These are phyloP conservation scores for Cybosia mesomella DNA, from an alignment of 2,888 invertebrate genomes.

Conservation along the genomic window DNA sequence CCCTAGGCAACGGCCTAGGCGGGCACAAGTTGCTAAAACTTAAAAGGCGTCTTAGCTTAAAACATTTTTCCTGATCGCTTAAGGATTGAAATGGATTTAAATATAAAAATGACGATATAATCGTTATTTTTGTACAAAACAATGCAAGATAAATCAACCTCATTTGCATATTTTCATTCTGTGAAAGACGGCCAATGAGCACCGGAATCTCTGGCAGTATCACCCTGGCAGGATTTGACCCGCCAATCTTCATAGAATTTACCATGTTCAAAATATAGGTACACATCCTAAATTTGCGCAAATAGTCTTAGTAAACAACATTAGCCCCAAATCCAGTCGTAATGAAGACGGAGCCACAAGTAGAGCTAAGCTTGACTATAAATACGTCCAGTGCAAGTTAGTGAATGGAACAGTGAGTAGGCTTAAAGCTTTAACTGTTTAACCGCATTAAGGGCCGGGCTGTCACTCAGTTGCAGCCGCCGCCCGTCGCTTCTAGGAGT, in stretches of 20 bases:
- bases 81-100: too few species aligned
- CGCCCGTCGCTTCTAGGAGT: constrained; percentile 20
- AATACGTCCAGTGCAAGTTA: constrained; percentile 38
- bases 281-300: constrained; percentile 7
- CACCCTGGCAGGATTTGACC: too few species aligned
- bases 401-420: constrained; percentile 42
- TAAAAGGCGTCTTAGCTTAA: too few species aligned
- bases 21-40: too few species aligned
- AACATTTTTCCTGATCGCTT: too few species aligned
- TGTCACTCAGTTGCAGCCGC: constrained; percentile 44
- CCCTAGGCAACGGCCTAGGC: too few species aligned
- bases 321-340: constrained; percentile 32
- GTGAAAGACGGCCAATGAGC: not conserved
- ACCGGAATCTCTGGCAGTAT: not conserved
- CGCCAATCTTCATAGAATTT: not conserved
- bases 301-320: constrained; percentile 21
- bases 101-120: too few species aligned
- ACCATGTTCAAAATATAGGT: not conserved
- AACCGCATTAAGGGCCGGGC: constrained; percentile 50
- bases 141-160: not conserved
- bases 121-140: too few species aligned
- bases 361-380: constrained; percentile 45
- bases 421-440: constrained; percentile 53
- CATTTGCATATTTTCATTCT: not conserved
- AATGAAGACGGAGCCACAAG: constrained; percentile 51